Evolutionary conservation across 1,140 invertebrate species (phyloP).

Genomic region (Leptinotarsa undecemlineata): DNA sequence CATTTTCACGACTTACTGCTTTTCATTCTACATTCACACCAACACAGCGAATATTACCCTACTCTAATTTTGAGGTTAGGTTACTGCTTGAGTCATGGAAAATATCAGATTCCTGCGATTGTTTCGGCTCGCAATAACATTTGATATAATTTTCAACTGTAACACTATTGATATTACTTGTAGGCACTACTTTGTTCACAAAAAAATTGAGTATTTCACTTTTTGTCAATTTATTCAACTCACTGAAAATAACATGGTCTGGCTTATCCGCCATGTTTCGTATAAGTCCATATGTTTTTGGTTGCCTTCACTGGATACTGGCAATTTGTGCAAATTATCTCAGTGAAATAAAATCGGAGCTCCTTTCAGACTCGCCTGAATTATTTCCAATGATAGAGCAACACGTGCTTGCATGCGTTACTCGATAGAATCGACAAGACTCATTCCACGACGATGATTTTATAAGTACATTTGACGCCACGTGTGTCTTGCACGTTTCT

Average conservation of each 20-base stretch:
- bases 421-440: neutral
- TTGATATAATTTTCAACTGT: neutral
- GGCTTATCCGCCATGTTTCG: neutral
- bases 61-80: neutral
- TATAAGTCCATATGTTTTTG: too few species aligned
- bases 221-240: too few species aligned
- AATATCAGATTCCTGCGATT: neutral
- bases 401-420: neutral
- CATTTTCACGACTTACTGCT: neutral
- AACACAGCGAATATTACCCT: neutral
- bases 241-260: too few species aligned
- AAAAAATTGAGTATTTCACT: too few species aligned
- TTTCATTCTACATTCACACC: neutral
- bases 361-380: neutral
- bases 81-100: too few species aligned
- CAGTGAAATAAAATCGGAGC: neutral
- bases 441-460: slow-evolving; percentile 1
- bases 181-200: neutral
- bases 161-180: neutral
- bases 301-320: too few species aligned
- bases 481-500: neutral
- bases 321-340: too few species aligned
- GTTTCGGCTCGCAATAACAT: neutral
- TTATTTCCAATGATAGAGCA: slow-evolving; percentile 6
- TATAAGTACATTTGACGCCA: slow-evolving; percentile 5